Evolutionary conservation across 2,797 vertebrate genomes (phyloP), one percentile per base, ranked within the genome.

Genomic region (Cryptoprocta ferox): DNA sequence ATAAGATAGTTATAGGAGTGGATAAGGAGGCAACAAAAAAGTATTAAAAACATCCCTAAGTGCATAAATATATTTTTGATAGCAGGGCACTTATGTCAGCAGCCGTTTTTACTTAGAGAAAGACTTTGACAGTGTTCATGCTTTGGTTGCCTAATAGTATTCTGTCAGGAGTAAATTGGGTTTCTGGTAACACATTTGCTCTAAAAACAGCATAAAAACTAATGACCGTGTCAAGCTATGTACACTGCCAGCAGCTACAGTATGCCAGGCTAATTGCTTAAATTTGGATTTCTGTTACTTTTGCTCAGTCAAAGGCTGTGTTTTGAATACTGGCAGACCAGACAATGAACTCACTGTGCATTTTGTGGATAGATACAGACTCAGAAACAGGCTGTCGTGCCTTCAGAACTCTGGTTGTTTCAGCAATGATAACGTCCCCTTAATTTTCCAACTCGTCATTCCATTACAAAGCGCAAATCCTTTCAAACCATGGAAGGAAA

Each of bases 181-280:
- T 98, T 98, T 98, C 98, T 98, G 96, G 97, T 98, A 98, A 98
- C 98, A 98, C 79, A 85, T 98, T 99, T 98, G 93, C 98, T 98
- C 96, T 98, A 98, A 98, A 75, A 98, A 98, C 96, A 96, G 97
- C 98, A 98, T 98, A 98, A 98, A 99, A 99, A 95, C 98, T 98
- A 98, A 98, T 98, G 98, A 97, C 97, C 92, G 79, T 98, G 98
- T 98, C 98, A 97, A 98, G 96, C 97, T 94, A 78, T 97, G 92
- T 95, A 71, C 95, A 98, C 97, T 95, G 98, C 98, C 1, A 2
- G 96, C 95, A 98, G 98, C 98, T 96, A 96, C 91, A 98, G 94
- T 86, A 94, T 97, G 96, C 96, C 95, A 93, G 87, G 95, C 98
- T 98, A 98, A 98, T 98, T 98, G 95, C 97, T 98, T 98, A 97